These are phyloP conservation scores for Biston stratarius DNA, from an alignment of 2,888 invertebrate genomes.

Conservation along the genomic window DNA sequence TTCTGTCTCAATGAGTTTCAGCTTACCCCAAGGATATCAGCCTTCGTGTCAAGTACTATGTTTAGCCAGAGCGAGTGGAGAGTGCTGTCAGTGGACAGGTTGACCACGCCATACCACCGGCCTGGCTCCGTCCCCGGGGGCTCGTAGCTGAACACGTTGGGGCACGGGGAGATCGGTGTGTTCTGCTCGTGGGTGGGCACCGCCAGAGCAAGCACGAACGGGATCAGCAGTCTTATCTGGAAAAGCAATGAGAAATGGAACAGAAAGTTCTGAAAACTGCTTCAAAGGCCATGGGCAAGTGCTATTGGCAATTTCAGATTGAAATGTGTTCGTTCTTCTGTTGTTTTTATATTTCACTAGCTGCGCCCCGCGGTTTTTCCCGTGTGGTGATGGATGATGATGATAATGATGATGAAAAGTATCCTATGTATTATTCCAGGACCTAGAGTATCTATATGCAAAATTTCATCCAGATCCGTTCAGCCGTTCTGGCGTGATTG, in stretches of 20 bases:
- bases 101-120: constrained; percentile 88
- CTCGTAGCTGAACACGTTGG: constrained; percentile 87
- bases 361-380: no score
- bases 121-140: constrained; percentile 82
- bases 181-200: constrained; percentile 64
- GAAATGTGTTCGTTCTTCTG: no score
- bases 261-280: background rate
- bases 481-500: no score
- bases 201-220: constrained; percentile 57
- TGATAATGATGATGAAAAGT: no score
- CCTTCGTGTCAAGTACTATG: constrained; percentile 85
- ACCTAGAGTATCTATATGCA: no score
- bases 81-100: constrained; percentile 84
- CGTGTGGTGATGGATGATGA: no score
- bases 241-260: constrained; percentile 5
- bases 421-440: no score
- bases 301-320: no score
- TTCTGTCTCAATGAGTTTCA: background rate
- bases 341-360: no score
- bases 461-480: no score
- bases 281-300: background rate
- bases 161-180: constrained; percentile 84
- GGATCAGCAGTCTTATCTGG: constrained; percentile 43
- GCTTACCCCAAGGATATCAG: constrained; percentile 87
- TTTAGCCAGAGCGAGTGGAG: constrained; percentile 87